These are phyloP conservation scores for Salvator merianae DNA, from an alignment of 2,113 vertebrate genomes.

Conservation along the genomic window DNA sequence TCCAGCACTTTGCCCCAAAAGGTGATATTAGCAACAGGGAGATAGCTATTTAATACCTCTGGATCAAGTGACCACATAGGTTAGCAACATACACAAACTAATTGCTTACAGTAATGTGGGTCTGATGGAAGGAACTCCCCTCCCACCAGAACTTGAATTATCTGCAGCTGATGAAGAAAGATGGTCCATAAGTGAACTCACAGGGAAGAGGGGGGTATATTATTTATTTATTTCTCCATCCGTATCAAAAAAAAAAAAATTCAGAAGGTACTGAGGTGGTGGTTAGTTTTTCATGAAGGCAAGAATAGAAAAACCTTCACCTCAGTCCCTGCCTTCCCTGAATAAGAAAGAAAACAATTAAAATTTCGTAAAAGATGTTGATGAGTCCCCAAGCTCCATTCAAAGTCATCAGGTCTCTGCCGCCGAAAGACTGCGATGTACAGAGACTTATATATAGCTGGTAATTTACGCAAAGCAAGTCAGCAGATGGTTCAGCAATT, in stretches of 20 bases:
- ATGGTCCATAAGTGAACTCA: background rate
- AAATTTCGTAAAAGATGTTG: constrained; percentile 36
- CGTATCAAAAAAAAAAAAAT: background rate
- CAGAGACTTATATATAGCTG: constrained; percentile 54
- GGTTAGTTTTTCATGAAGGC: background rate
- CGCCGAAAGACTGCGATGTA: constrained; percentile 15
- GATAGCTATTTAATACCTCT: too few relatives aligned
- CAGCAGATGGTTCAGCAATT: constrained; percentile 74
- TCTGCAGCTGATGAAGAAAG: background rate
- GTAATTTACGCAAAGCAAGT: constrained; percentile 67
- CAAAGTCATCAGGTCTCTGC: constrained; percentile 42
- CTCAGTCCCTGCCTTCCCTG: constrained; percentile 5
- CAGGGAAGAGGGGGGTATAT: background rate
- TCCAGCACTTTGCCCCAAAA: too few relatives aligned
- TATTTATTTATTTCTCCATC: background rate
- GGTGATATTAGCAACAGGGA: too few relatives aligned
- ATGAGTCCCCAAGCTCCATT: constrained; percentile 34
- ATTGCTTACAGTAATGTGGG: background rate
- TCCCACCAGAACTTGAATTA: background rate
- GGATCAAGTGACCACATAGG: too few relatives aligned
- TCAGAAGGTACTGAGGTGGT: background rate
- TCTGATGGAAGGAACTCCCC: background rate
- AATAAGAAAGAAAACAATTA: constrained; percentile 36
- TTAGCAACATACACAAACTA: background rate
- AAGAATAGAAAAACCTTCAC: constrained; percentile 14